Percentiles rank a stretch among this genome's conserved stretches.
Conservation (phyloP, 2,888 invertebrate species). For the Melanargia galathea region DNA sequence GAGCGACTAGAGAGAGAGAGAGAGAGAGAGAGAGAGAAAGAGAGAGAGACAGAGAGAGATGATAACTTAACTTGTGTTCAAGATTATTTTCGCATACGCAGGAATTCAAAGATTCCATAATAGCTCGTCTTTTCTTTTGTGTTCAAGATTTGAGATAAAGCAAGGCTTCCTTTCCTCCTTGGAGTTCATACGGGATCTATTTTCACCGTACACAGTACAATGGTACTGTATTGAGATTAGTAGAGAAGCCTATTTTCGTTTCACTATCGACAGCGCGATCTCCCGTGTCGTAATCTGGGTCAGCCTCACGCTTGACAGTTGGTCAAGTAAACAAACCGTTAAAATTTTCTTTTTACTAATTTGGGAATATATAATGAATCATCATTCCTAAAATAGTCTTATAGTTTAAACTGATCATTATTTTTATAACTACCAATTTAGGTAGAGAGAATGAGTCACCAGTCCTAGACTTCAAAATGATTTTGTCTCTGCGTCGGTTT, state of each 20-base stretch:
- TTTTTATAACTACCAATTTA: not conserved
- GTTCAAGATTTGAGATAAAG: too few species aligned
- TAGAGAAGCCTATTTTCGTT: conserved; percentile 33
- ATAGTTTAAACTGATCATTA: not conserved
- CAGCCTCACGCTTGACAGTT: conserved; percentile 38
- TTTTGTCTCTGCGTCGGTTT: too few species aligned
- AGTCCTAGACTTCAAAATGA: not conserved
- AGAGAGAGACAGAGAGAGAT: too few species aligned
- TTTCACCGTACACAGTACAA: not conserved
- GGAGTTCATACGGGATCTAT: not conserved
- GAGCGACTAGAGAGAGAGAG: too few species aligned
- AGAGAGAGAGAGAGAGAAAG: too few species aligned
- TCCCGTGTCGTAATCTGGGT: conserved; percentile 54
- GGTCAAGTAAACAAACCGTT: conserved; percentile 28
- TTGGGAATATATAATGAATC: conserved; percentile 1
- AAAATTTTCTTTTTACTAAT: conserved; percentile 13
- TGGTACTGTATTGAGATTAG: not conserved
- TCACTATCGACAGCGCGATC: conserved; percentile 49
- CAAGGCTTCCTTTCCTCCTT: not conserved
- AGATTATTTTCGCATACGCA: too few species aligned
- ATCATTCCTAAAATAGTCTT: not conserved
- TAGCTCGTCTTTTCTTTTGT: too few species aligned
- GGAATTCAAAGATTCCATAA: too few species aligned
- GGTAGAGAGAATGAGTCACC: not conserved
- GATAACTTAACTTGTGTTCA: too few species aligned